phyloP scores from a whole-genome alignment of 2,113 vertebrate genomes.

The Bos indicus region DNA sequence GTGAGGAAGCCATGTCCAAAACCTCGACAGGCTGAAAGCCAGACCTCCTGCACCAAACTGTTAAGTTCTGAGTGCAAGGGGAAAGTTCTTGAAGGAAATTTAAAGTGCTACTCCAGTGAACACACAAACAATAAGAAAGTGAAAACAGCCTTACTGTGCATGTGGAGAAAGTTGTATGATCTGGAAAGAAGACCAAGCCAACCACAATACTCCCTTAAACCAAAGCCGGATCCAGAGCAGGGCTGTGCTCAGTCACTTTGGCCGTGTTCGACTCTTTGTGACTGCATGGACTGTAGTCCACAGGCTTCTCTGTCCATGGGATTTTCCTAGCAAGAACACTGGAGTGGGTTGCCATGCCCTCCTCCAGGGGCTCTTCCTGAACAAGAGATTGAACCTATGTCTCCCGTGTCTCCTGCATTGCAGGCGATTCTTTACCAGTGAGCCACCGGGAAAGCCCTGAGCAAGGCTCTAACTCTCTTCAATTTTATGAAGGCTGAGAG shows the following conservation, averaged over 20 bases:
- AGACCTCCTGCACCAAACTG: neutral
- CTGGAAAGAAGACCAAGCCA: neutral
- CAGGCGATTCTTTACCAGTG: neutral
- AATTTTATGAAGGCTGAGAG: neutral
- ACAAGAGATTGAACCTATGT: accelerated
- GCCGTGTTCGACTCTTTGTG: neutral
- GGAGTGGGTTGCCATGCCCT: neutral
- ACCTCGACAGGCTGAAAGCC: neutral
- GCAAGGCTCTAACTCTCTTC: neutral
- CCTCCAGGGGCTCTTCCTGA: neutral
- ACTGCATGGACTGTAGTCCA: neutral
- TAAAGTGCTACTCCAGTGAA: neutral
- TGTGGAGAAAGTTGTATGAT: neutral
- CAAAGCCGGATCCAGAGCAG: neutral
- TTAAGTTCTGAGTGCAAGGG: neutral
- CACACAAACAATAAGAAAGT: neutral
- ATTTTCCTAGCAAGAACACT: neutral
- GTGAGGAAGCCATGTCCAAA: neutral
- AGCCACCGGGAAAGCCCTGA: neutral
- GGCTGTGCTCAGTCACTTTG: neutral
- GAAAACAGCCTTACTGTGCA: too few relatives aligned
- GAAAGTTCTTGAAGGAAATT: neutral
- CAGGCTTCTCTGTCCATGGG: neutral
- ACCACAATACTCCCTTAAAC: neutral
- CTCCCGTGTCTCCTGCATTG: neutral